Percentiles rank a stretch among this genome's conserved stretches.
These are phyloP conservation scores for Intellagama lesueurii DNA, from an alignment of 2,797 vertebrate species.

Conservation along the genomic window DNA sequence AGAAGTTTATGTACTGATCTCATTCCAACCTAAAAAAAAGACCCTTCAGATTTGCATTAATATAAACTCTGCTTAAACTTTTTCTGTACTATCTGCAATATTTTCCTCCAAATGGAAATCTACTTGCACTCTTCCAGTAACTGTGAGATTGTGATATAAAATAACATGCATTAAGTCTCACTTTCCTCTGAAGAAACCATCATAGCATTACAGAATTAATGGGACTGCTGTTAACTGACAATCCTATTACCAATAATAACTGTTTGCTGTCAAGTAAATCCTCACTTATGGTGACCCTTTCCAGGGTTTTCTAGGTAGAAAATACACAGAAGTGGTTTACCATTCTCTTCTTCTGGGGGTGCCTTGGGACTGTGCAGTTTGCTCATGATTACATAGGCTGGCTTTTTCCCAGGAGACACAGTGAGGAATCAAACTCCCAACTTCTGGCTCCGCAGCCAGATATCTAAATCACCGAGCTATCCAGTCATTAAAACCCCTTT, in stretches of 20 bases:
- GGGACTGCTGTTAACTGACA: background rate
- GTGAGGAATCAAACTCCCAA: too few species aligned
- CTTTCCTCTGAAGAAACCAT: background rate
- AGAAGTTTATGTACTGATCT: background rate
- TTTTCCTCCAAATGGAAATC: background rate
- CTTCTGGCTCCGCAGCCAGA: too few species aligned
- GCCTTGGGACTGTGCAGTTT: too few species aligned
- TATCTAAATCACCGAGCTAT: too few species aligned
- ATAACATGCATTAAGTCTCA: background rate
- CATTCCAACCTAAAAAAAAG: background rate
- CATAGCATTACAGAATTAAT: background rate
- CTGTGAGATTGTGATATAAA: background rate
- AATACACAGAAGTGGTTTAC: too few species aligned
- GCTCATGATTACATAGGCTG: too few species aligned
- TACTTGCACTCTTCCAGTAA: background rate
- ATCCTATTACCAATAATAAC: background rate
- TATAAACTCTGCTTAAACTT: background rate
- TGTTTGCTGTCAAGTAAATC: too few species aligned
- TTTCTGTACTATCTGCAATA: background rate
- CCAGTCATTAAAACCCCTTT: too few species aligned
- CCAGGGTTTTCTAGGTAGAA: too few species aligned
- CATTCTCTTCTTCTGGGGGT: too few species aligned
- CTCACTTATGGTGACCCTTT: too few species aligned
- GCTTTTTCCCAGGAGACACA: too few species aligned
- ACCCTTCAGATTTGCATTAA: background rate